A percentile compares a stretch with the other conserved stretches of the same genome.
phyloP scores from a whole-genome alignment of 2,888 invertebrate species.

The Drosophila setosimentum region DNA sequence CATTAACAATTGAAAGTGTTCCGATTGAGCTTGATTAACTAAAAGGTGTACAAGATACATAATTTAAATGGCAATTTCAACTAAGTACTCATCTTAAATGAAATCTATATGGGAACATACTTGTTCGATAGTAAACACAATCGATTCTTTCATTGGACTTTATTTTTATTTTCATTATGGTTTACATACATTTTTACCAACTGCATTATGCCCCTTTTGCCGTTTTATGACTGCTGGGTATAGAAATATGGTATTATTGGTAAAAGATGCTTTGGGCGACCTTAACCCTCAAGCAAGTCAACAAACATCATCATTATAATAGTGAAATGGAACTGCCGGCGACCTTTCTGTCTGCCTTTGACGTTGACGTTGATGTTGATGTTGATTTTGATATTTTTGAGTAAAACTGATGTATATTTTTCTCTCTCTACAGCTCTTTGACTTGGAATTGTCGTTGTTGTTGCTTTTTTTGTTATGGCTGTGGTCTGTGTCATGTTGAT shows the following conservation, averaged over 20 bases:
- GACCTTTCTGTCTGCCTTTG: slow-evolving; percentile 43
- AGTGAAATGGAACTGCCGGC: background rate
- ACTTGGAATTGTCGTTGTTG: background rate
- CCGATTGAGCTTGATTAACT: background rate
- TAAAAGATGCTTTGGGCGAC: slow-evolving; percentile 18
- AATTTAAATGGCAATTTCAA: background rate
- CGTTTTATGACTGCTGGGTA: slow-evolving; percentile 10
- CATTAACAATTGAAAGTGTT: background rate
- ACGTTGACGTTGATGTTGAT: slow-evolving; percentile 14
- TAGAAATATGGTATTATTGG: slow-evolving; percentile 7
- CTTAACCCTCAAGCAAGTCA: slow-evolving; percentile 29
- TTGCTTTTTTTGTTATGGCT: background rate
- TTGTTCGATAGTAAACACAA: background rate
- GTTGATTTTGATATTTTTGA: slow-evolving; percentile 34
- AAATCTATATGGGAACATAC: background rate
- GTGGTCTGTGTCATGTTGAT: slow-evolving; percentile 33
- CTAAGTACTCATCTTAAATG: background rate
- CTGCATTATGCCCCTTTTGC: background rate
- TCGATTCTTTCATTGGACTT: background rate
- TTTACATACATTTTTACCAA: background rate
- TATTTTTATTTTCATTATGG: background rate
- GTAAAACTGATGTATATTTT: slow-evolving; percentile 23
- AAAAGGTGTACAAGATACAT: background rate
- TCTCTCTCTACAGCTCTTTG: slow-evolving; percentile 7
- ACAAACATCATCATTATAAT: slow-evolving; percentile 7